These are phyloP conservation scores for Lepidonotus clava DNA, from an alignment of 2,888 invertebrate species.

Conservation along the genomic window DNA sequence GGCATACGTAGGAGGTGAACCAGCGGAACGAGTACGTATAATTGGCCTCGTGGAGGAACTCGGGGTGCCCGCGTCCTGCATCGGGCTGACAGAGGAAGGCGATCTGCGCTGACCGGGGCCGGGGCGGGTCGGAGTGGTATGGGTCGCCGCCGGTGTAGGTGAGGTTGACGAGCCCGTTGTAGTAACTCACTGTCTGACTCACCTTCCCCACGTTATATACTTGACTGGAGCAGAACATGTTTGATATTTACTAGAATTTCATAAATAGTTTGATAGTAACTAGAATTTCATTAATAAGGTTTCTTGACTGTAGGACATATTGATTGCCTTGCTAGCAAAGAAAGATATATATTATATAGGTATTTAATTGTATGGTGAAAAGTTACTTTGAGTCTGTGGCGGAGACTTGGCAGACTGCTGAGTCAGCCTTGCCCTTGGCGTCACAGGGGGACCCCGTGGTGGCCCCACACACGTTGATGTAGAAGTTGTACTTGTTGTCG, in stretches of 20 bases:
- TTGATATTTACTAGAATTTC: background rate
- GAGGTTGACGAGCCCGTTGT: constrained; percentile 78
- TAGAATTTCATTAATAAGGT: no score
- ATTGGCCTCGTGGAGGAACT: constrained; percentile 72
- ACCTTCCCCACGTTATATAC: constrained; percentile 66
- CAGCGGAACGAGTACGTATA: constrained; percentile 74
- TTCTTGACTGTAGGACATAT: no score
- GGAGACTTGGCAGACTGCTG: constrained; percentile 75
- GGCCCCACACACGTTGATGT: constrained; percentile 74
- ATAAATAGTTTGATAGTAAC: no score
- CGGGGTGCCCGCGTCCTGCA: constrained; percentile 74
- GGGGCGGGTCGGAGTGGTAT: constrained; percentile 69
- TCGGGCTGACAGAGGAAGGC: constrained; percentile 76
- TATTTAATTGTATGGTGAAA: no score
- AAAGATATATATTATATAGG: no score
- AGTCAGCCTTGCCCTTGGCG: constrained; percentile 51
- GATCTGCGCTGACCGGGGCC: constrained; percentile 74
- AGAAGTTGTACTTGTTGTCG: constrained; percentile 68
- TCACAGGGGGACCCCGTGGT: constrained; percentile 69
- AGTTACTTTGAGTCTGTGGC: constrained; percentile 29
- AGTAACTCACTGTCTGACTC: constrained; percentile 70
- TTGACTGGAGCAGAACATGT: background rate
- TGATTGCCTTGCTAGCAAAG: no score
- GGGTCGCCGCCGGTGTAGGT: constrained; percentile 75
- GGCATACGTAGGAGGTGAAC: constrained; percentile 74